phyloP scores from a whole-genome alignment of 2,888 invertebrate species.

The Calameuta filiformis region DNA sequence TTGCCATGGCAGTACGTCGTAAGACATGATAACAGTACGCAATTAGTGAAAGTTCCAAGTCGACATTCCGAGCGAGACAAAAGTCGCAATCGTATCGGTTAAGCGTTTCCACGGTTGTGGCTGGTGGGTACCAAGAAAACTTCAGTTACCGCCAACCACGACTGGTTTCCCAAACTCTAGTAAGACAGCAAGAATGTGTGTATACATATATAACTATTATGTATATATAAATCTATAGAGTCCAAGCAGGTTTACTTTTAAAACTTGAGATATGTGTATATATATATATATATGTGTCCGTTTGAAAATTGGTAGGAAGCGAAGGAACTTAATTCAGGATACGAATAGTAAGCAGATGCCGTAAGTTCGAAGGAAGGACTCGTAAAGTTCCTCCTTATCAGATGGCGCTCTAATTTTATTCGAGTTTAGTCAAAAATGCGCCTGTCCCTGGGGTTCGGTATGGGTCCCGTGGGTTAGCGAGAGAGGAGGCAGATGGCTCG shows the following conservation, averaged over 20 bases:
- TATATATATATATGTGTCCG: background rate
- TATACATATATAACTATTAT: too few species aligned
- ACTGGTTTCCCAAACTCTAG: background rate
- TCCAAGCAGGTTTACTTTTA: background rate
- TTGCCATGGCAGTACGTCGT: background rate
- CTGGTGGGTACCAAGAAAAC: background rate
- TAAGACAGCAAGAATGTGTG: background rate
- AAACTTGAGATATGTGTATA: background rate
- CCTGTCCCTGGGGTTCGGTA: background rate
- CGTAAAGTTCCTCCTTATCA: conserved; percentile 32
- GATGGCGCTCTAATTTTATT: conserved; percentile 55
- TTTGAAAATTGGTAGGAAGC: background rate
- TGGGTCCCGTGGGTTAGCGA: background rate
- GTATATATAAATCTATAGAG: background rate
- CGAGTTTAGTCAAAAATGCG: conserved; percentile 42
- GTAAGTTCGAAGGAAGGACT: conserved; percentile 19
- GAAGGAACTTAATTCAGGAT: background rate
- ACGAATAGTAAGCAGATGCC: conserved; percentile 26
- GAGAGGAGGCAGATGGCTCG: conserved; percentile 44
- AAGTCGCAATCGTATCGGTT: background rate
- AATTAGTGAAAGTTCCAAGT: background rate
- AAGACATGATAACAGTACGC: background rate
- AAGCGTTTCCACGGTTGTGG: background rate
- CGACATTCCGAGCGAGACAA: background rate
- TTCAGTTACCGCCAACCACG: background rate